A percentile compares a stretch with the other conserved stretches of the same genome.
These are phyloP conservation scores for Drosophila anceps DNA, from an alignment of 2,888 invertebrate genomes.

Conservation along the genomic window DNA sequence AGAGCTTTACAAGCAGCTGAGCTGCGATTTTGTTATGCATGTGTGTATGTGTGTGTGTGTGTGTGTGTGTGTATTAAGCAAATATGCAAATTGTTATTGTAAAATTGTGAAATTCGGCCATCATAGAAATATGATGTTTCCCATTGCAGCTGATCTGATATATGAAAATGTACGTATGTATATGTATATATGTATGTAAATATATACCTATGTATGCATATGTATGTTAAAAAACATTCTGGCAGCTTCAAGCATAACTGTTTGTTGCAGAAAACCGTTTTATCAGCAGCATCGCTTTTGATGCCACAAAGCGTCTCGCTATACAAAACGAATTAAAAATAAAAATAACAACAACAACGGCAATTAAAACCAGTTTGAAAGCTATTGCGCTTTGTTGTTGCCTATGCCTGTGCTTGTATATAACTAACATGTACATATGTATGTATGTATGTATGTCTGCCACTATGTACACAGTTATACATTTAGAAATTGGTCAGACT, in stretches of 20 bases:
- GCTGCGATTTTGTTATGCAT: slow-evolving; percentile 44
- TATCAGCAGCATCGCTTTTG: slow-evolving; percentile 17
- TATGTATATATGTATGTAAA: slow-evolving; percentile 1
- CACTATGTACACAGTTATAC: slow-evolving; percentile 2
- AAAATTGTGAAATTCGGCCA: slow-evolving; percentile 55
- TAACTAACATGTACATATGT: not conserved
- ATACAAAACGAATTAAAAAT: slow-evolving; percentile 9
- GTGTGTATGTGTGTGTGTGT: slow-evolving; percentile 8
- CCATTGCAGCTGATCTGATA: slow-evolving; percentile 24
- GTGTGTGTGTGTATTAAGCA: slow-evolving; percentile 23
- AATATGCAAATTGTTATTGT: slow-evolving; percentile 54
- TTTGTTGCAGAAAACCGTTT: slow-evolving; percentile 15
- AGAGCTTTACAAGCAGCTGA: slow-evolving; percentile 57
- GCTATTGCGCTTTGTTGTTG: slow-evolving; percentile 32
- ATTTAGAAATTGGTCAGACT: slow-evolving; percentile 19
- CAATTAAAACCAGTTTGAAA: slow-evolving; percentile 52
- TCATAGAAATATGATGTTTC: slow-evolving; percentile 30
- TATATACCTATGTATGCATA: slow-evolving; percentile 1
- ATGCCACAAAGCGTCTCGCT: slow-evolving; percentile 4
- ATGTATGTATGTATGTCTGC: not conserved
- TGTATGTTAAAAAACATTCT: slow-evolving; percentile 8
- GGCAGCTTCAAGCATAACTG: not conserved
- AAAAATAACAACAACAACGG: slow-evolving; percentile 19
- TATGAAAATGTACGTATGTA: not conserved
- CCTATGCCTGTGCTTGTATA: slow-evolving; percentile 3